Evolutionary conservation across 1,140 invertebrate species (phyloP).

Genomic region (Ceratina calcarata): DNA sequence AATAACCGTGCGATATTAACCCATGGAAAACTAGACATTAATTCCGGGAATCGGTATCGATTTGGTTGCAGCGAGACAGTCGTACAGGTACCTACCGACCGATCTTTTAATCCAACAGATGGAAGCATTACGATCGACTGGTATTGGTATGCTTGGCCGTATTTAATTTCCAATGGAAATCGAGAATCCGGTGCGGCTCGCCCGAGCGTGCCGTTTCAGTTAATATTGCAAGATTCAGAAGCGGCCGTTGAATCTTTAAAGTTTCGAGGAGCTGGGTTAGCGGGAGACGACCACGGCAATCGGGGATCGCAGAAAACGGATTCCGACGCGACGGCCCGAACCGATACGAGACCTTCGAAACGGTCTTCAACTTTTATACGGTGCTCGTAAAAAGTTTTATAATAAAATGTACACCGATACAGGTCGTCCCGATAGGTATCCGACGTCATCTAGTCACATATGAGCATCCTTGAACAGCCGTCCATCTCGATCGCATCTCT

Average conservation of each 20-base stretch:
- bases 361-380: conserved; percentile 65
- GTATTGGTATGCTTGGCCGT: conserved; percentile 20
- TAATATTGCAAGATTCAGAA: conserved; percentile 53
- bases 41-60: conserved; percentile 20
- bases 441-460: conserved; percentile 21
- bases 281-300: conserved; percentile 20
- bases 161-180: conserved; percentile 62
- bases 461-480: neutral
- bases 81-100: neutral
- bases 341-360: conserved; percentile 44
- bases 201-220: conserved; percentile 13
- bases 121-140: conserved; percentile 50
- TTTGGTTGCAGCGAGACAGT: neutral
- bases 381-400: conserved; percentile 70
- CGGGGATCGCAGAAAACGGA: conserved; percentile 31
- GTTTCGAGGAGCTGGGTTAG: conserved; percentile 19
- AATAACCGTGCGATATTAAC: conserved; percentile 4
- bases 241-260: conserved; percentile 43
- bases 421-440: neutral
- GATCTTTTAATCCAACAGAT: conserved; percentile 56
- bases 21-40: conserved; percentile 26
- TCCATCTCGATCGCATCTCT: conserved; percentile 33
- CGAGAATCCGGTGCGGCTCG: conserved; percentile 1
- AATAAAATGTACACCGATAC: conserved; percentile 53
- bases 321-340: neutral